Percentiles rank a stretch among this genome's conserved stretches.
These are phyloP conservation scores for Crenichthys baileyi DNA, from an alignment of 2,797 vertebrate species.

Conservation along the genomic window DNA sequence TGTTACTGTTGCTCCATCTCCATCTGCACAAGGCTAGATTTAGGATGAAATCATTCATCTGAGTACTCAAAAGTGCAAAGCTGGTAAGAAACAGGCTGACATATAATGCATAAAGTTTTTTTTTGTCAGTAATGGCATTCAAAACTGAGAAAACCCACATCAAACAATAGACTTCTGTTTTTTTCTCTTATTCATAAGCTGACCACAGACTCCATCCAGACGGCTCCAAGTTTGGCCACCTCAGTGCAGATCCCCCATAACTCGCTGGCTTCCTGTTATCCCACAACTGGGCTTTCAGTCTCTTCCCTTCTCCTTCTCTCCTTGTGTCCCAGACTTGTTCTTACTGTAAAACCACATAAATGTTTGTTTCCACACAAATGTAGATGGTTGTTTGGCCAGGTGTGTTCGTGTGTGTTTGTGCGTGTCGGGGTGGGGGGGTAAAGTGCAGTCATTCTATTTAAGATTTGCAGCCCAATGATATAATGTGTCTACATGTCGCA, in stretches of 20 bases:
- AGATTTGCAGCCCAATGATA: constrained; percentile 60
- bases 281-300: constrained; percentile 60
- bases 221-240: constrained; percentile 72
- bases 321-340: constrained; percentile 31
- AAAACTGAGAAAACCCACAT: constrained; percentile 50
- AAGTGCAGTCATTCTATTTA: constrained; percentile 47
- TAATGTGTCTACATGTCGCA: constrained; percentile 53
- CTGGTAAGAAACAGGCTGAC: constrained; percentile 9
- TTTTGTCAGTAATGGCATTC: constrained; percentile 28
- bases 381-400: constrained; percentile 53
- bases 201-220: constrained; percentile 83
- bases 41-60: constrained; percentile 48
- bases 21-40: constrained; percentile 31
- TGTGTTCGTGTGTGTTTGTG: background rate
- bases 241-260: constrained; percentile 63
- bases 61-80: constrained; percentile 26
- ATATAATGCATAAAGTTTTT: constrained; percentile 19
- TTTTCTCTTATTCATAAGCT: constrained; percentile 58
- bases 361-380: constrained; percentile 66
- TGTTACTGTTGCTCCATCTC: constrained; percentile 23
- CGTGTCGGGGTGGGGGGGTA: background rate
- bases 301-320: constrained; percentile 12
- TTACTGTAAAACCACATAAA: constrained; percentile 67
- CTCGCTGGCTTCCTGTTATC: constrained; percentile 76
- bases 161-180: constrained; percentile 41